Conservation (phyloP, 2,113 vertebrate genomes). For the Oophaga pumilio region DNA sequence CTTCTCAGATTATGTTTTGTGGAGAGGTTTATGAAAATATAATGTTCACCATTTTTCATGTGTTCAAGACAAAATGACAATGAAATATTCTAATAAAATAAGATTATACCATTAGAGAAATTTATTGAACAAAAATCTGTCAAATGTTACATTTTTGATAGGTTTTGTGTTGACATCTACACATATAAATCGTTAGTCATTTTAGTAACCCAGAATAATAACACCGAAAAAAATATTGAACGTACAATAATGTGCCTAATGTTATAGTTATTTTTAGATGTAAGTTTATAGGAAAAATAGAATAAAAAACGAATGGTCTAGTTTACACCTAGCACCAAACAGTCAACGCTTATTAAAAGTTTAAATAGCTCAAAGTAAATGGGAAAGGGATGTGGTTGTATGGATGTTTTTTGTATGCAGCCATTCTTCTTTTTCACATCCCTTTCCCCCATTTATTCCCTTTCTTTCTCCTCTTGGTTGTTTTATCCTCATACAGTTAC, state of each 20-base stretch:
- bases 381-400: background rate
- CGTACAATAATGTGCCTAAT: background rate
- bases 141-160: slow-evolving; percentile 19
- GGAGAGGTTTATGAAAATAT: slow-evolving; percentile 28
- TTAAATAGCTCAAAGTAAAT: background rate
- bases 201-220: slow-evolving; percentile 14
- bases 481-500: too few species aligned
- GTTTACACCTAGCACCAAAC: background rate
- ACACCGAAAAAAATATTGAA: background rate
- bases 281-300: background rate
- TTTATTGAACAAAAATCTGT: slow-evolving; percentile 42
- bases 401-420: too few species aligned
- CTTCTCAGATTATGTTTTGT: background rate
- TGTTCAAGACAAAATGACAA: slow-evolving; percentile 32
- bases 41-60: slow-evolving; percentile 31
- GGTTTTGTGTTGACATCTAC: background rate
- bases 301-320: background rate
- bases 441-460: too few species aligned
- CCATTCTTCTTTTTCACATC: too few species aligned
- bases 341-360: background rate
- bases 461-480: too few species aligned
- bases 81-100: slow-evolving; percentile 43
- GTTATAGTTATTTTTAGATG: background rate
- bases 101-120: slow-evolving; percentile 7
- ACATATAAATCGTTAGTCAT: slow-evolving; percentile 36